phyloP scores from a whole-genome alignment of 2,888 invertebrate genomes.

The Onchidella celtica region DNA sequence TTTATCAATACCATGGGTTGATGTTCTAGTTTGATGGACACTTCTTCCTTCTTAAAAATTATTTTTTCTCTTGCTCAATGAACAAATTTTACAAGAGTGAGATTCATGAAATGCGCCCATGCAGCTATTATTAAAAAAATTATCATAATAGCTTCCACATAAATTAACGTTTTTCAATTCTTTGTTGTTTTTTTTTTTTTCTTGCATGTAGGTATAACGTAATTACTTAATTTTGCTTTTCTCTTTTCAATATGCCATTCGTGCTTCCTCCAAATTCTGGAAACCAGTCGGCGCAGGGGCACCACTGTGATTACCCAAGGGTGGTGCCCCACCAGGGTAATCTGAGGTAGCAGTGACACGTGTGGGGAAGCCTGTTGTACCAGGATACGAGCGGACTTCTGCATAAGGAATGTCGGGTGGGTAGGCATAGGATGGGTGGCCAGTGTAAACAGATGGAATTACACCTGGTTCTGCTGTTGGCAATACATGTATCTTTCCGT shows the following conservation, averaged over 20 bases:
- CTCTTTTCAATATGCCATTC: constrained; percentile 50
- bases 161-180: no score
- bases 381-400: constrained; percentile 75
- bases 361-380: constrained; percentile 65
- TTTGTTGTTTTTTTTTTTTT: no score
- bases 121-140: no score
- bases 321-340: constrained; percentile 77
- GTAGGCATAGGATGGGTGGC: constrained; percentile 79
- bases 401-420: constrained; percentile 74
- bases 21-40: no score
- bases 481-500: constrained; percentile 73
- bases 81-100: no score
- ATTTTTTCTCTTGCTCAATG: no score
- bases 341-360: constrained; percentile 52
- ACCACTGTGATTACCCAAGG: constrained; percentile 74
- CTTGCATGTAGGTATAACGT: no score
- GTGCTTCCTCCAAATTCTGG: constrained; percentile 57
- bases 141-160: no score
- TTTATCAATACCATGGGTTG: no score
- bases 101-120: no score
- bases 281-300: constrained; percentile 77
- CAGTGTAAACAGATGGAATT: constrained; percentile 77
- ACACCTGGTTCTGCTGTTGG: constrained; percentile 73
- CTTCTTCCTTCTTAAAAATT: no score
- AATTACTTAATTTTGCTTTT: no score